Conservation (phyloP, 2,888 invertebrate species). For the Zonitis immaculata region DNA sequence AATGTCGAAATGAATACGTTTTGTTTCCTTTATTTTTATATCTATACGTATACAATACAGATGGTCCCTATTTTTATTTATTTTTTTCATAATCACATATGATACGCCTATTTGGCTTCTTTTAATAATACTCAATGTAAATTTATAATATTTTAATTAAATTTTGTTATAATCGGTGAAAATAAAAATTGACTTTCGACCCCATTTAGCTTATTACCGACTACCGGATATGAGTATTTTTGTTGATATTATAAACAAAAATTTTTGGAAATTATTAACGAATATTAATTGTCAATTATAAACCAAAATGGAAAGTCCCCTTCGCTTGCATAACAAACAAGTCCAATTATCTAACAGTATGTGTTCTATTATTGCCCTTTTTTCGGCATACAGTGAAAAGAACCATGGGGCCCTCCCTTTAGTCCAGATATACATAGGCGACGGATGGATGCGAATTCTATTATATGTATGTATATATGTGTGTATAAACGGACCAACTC, state of each 20-base stretch:
- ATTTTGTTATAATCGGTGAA: background rate
- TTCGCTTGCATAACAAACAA: background rate
- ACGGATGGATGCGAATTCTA: slow-evolving; percentile 10
- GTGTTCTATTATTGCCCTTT: slow-evolving; percentile 1
- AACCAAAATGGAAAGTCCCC: background rate
- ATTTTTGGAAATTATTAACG: background rate
- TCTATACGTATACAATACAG: background rate
- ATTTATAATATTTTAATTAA: background rate
- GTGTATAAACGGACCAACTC: background rate
- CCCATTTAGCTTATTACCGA: background rate
- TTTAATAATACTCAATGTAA: background rate
- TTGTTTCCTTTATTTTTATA: background rate
- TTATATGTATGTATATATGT: slow-evolving; percentile 6
- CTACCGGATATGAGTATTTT: background rate
- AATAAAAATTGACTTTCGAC: background rate
- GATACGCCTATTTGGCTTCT: background rate
- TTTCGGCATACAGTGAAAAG: background rate
- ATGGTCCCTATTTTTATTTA: too few species aligned
- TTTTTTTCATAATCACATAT: background rate
- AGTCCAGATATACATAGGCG: background rate
- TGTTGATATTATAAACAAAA: background rate
- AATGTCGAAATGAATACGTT: slow-evolving; percentile 9
- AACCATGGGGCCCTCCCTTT: background rate
- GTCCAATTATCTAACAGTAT: background rate
- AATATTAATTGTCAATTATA: background rate